Conservation (phyloP, 2,888 invertebrate species). For the Meghimatium bilineatum region DNA sequence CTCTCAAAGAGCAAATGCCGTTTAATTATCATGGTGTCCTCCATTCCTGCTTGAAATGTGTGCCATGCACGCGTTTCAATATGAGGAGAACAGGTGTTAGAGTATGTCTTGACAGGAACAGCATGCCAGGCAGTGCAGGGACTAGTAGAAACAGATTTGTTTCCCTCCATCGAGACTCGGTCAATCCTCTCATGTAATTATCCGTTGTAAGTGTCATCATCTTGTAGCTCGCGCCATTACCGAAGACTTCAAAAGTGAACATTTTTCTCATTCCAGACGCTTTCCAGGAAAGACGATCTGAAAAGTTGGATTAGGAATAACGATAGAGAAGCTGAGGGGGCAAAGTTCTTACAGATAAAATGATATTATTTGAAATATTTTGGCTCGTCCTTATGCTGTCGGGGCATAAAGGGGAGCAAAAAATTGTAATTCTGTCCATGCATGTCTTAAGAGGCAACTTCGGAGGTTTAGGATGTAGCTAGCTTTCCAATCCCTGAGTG, state of each 20-base stretch:
- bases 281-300: background rate
- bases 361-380: too few relatives aligned
- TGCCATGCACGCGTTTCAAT: constrained; percentile 42
- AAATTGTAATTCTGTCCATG: too few relatives aligned
- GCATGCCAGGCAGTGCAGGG: constrained; percentile 18
- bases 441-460: too few relatives aligned
- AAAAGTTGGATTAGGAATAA: background rate
- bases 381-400: too few relatives aligned
- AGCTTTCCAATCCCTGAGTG: too few relatives aligned
- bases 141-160: constrained; percentile 5
- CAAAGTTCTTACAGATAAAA: too few relatives aligned
- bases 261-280: constrained; percentile 22
- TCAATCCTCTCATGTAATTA: constrained; percentile 24
- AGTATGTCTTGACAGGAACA: constrained; percentile 12
- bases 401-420: too few relatives aligned
- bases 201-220: constrained; percentile 2
- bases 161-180: constrained; percentile 25
- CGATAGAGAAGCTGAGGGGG: too few relatives aligned
- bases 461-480: too few relatives aligned
- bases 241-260: background rate
- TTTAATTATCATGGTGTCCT: background rate
- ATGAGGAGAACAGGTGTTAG: constrained; percentile 44
- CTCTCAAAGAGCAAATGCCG: background rate
- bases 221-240: constrained; percentile 15
- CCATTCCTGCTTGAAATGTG: background rate